A percentile compares a stretch with the other conserved stretches of the same genome.
These are phyloP conservation scores for Drosophila gaucha DNA, from an alignment of 2,888 invertebrate genomes.

Conservation along the genomic window DNA sequence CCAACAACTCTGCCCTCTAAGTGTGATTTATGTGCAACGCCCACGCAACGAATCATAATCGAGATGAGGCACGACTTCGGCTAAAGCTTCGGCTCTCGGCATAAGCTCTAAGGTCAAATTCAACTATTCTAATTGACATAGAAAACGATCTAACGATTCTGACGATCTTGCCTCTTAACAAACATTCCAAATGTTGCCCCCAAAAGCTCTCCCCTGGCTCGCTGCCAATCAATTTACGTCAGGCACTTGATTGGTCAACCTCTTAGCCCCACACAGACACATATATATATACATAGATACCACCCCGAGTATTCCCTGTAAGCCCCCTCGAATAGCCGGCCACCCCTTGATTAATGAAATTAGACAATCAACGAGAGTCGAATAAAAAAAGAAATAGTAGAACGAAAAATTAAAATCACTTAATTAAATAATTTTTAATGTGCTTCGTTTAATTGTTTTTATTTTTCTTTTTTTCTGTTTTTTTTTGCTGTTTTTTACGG, in stretches of 20 bases:
- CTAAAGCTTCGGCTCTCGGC: slow-evolving; percentile 2
- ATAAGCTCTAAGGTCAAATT: slow-evolving; percentile 71
- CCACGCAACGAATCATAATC: slow-evolving; percentile 55
- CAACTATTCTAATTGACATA: slow-evolving; percentile 65
- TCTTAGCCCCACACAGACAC: slow-evolving; percentile 20
- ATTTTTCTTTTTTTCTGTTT: slow-evolving; percentile 15
- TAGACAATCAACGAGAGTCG: slow-evolving; percentile 66
- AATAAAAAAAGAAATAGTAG: slow-evolving; percentile 30
- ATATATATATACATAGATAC: background rate
- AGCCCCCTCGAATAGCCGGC: background rate
- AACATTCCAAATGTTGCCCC: too few relatives aligned
- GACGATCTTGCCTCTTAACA: slow-evolving; percentile 8
- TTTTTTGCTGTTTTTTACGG: slow-evolving; percentile 14
- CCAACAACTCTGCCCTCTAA: slow-evolving; percentile 33
- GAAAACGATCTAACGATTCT: slow-evolving; percentile 11
- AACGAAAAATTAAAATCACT: slow-evolving; percentile 76
- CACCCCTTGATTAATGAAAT: slow-evolving; percentile 71
- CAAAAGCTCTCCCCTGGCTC: slow-evolving; percentile 50
- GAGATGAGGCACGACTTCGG: slow-evolving; percentile 22
- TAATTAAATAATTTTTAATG: slow-evolving; percentile 80
- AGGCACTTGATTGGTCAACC: slow-evolving; percentile 64
- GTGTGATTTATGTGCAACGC: slow-evolving; percentile 71
- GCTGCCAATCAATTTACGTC: slow-evolving; percentile 70
- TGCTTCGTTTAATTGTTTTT: slow-evolving; percentile 51
- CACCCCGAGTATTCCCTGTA: too few relatives aligned